phyloP scores from a whole-genome alignment of 2,888 invertebrate genomes.

The Drosophila robusta region DNA sequence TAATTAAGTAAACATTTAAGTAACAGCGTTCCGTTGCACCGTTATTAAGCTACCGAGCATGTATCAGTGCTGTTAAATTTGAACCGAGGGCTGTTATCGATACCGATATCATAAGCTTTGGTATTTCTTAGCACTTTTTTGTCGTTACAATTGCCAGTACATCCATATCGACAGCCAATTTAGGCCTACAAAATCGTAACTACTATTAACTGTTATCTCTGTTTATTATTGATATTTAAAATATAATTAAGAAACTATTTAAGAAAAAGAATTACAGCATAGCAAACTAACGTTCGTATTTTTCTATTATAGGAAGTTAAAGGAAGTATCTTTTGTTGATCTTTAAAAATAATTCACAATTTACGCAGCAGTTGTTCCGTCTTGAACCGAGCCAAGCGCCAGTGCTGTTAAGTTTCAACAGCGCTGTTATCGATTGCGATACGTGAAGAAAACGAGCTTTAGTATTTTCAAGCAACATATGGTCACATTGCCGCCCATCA shows the following conservation, averaged over 20 bases:
- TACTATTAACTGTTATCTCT: no score
- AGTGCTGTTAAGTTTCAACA: constrained; percentile 12
- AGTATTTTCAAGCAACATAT: constrained; percentile 3
- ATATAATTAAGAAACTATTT: no score
- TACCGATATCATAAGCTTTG: neutral
- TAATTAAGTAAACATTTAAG: constrained; percentile 52
- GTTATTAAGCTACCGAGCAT: constrained; percentile 2
- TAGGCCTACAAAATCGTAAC: no score
- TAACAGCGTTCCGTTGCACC: constrained; percentile 4
- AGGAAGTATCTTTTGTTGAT: no score
- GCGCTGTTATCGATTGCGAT: constrained; percentile 13
- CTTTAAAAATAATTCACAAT: no score
- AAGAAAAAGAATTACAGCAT: no score
- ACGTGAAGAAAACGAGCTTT: neutral
- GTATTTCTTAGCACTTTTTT: constrained; percentile 2
- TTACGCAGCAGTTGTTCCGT: neutral
- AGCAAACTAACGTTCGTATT: no score
- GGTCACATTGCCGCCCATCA: constrained; percentile 44
- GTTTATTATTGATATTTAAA: no score
- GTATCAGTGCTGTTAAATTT: constrained; percentile 1
- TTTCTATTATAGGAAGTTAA: no score
- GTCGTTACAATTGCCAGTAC: no score
- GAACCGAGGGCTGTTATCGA: neutral
- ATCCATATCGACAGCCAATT: no score
- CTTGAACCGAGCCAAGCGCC: neutral